These are phyloP conservation scores for Cranoglanis bouderius DNA, from an alignment of 2,113 vertebrate species.

Conservation along the genomic window DNA sequence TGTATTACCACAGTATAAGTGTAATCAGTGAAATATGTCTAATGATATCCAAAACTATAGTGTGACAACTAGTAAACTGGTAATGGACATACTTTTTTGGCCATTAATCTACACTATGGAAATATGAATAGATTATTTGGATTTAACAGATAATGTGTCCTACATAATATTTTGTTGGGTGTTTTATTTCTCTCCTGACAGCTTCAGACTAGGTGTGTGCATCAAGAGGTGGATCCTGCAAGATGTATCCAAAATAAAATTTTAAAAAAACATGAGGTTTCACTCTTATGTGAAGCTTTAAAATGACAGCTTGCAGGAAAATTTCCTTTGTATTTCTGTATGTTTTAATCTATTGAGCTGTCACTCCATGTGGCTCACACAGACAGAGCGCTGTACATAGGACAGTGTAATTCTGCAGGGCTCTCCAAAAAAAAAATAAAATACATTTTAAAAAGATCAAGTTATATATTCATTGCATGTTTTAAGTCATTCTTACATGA, in stretches of 20 bases:
- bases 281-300: not conserved
- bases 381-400: too few relatives aligned
- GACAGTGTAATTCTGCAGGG: too few relatives aligned
- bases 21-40: not conserved
- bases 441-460: too few relatives aligned
- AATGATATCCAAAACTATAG: not conserved
- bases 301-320: not conserved
- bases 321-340: not conserved
- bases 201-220: not conserved
- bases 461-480: too few relatives aligned
- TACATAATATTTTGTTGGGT: not conserved
- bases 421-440: too few relatives aligned
- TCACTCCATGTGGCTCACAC: not conserved
- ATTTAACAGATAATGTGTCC: not conserved
- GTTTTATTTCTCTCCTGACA: not conserved
- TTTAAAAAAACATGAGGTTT: too few relatives aligned
- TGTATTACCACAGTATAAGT: not conserved
- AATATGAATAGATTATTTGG: not conserved
- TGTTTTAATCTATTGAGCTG: not conserved
- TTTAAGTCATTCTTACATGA: not conserved
- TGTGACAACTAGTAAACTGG: not conserved
- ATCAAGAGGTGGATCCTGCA: not conserved
- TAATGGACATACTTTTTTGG: not conserved
- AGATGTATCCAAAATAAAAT: not conserved
- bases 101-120: not conserved